These are phyloP conservation scores for Caranx ignobilis DNA, from an alignment of 2,113 vertebrate species.

Conservation along the genomic window DNA sequence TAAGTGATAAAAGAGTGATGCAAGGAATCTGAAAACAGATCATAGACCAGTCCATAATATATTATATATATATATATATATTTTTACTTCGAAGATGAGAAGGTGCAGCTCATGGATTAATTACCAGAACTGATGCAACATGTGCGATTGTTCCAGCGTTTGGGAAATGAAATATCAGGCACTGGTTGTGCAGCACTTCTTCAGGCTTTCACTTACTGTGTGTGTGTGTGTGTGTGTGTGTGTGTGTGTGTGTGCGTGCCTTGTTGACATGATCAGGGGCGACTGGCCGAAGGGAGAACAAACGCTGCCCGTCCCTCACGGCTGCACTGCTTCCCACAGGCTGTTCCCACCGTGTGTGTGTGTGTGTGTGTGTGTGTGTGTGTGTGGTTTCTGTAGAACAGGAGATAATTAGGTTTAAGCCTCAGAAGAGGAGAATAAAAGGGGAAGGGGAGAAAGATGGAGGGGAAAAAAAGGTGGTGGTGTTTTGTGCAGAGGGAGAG, in stretches of 20 bases:
- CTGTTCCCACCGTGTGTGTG: constrained; percentile 62
- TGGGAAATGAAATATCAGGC: background rate
- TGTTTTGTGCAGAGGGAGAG: constrained; percentile 39
- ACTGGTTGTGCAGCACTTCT: background rate
- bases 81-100: background rate
- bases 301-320: constrained; percentile 61
- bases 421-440: constrained; percentile 64
- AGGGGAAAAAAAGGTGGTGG: constrained; percentile 44
- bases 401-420: constrained; percentile 78
- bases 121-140: background rate
- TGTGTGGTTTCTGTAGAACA: constrained; percentile 49
- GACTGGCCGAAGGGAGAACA: constrained; percentile 74
- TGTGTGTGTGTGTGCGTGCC: constrained; percentile 35
- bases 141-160: no score
- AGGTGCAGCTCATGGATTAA: background rate
- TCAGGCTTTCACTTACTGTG: constrained; percentile 18
- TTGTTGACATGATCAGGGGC: constrained; percentile 71
- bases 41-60: no score
- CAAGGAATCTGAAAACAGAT: no score
- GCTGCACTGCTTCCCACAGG: constrained; percentile 75
- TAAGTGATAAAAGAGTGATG: no score
- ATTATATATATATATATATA: no score
- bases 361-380: constrained; percentile 47
- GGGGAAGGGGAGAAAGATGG: constrained; percentile 49
- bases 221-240: constrained; percentile 33